These are phyloP conservation scores for Xiphorhynchus elegans DNA, from an alignment of 2,113 vertebrate genomes.

Conservation along the genomic window DNA sequence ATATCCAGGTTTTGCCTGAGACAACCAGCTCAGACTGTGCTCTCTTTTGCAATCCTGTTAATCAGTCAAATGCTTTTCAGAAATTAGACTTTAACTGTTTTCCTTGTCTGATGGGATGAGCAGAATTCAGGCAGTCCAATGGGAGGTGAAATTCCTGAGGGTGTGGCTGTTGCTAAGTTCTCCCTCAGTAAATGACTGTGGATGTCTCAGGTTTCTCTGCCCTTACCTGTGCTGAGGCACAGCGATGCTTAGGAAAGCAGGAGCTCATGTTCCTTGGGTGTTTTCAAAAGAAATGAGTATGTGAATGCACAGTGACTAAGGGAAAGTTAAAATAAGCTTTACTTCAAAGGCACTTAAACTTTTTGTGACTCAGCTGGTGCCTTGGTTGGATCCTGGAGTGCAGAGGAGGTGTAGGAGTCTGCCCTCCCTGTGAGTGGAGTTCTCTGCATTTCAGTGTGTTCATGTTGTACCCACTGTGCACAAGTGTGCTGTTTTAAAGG, in stretches of 20 bases:
- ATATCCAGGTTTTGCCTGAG: not conserved
- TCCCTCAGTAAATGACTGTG: not conserved
- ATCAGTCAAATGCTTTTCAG: not conserved
- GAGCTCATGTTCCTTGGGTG: not conserved
- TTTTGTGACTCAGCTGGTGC: not conserved
- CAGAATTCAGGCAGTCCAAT: not conserved
- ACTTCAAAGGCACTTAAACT: not conserved
- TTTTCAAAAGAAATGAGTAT: not conserved
- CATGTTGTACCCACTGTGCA: not conserved
- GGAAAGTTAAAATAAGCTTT: not conserved
- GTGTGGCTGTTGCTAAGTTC: rapidly evolving
- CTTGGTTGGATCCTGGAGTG: not conserved
- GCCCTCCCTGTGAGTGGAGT: not conserved
- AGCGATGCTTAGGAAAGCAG: not conserved
- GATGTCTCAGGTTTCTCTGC: not conserved
- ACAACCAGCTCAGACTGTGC: not conserved
- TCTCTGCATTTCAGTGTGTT: not conserved
- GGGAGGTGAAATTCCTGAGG: not conserved
- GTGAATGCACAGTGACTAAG: not conserved
- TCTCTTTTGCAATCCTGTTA: not conserved
- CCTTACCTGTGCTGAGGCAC: not conserved
- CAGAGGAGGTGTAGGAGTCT: not conserved
- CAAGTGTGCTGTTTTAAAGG: too few relatives aligned
- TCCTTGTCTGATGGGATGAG: not conserved
- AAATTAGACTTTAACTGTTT: not conserved